Evolutionary conservation across 92 coral and sea anemone species (phyloP).

Genomic region (Micromussa lordhowensis): DNA sequence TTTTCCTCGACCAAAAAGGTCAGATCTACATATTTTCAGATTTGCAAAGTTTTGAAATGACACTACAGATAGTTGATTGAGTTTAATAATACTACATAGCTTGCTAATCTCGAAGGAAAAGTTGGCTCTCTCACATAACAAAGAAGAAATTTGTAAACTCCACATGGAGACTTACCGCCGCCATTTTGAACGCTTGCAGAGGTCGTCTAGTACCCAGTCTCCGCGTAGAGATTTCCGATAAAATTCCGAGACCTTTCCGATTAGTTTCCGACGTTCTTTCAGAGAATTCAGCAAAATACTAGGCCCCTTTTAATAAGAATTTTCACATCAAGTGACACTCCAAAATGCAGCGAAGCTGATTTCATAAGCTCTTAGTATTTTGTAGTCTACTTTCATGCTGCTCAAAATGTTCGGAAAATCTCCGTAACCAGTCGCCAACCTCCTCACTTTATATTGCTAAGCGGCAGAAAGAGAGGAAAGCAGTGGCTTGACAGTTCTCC

Average conservation of each 20-base stretch:
- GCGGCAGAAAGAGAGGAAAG: not conserved
- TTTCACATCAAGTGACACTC: not conserved
- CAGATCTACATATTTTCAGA: not conserved
- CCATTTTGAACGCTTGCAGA: constrained; percentile 86
- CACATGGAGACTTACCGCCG: constrained; percentile 99
- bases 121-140: not conserved
- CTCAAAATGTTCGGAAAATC: not conserved
- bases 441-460: not conserved
- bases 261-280: not conserved
- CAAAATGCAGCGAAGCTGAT: not conserved
- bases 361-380: not conserved
- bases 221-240: not conserved
- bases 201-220: constrained; percentile 41
- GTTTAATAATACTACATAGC: not conserved
- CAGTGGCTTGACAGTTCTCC: not conserved
- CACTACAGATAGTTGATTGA: not conserved
- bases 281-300: not conserved
- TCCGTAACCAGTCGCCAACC: not conserved
- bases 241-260: not conserved
- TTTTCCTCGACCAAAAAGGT: not conserved
- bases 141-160: not conserved
- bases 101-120: not conserved
- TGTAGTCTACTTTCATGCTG: not conserved
- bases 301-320: not conserved
- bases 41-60: not conserved